Evolutionary conservation across 2,888 invertebrate species (phyloP).

Genomic region (Lydus trimaculatus): DNA sequence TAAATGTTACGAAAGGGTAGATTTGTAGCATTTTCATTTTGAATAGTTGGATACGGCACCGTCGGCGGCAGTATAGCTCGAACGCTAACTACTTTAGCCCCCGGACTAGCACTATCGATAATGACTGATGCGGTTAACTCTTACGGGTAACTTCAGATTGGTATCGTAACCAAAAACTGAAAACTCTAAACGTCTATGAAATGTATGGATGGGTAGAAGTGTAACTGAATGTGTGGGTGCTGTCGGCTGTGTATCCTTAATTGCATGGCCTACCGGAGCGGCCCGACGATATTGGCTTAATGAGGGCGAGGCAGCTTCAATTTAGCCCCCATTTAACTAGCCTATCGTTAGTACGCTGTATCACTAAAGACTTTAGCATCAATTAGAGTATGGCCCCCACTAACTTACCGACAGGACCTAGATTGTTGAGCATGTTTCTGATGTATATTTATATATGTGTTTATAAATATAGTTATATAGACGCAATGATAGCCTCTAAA

Average conservation of each 20-base stretch:
- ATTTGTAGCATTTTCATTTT: too few species aligned
- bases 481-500: constrained; percentile 19
- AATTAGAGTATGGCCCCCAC: constrained; percentile 59
- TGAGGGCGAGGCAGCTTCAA: constrained; percentile 62
- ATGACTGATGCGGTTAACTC: background rate
- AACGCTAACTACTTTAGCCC: background rate
- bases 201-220: too few species aligned
- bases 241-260: constrained; percentile 52
- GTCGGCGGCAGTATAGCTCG: background rate
- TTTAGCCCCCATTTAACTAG: constrained; percentile 62
- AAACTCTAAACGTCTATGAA: constrained; percentile 47
- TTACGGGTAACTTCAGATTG: background rate
- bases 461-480: background rate
- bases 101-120: background rate
- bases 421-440: constrained; percentile 59
- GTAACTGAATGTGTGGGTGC: constrained; percentile 30
- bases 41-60: background rate
- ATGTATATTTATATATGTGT: background rate
- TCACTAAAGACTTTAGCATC: constrained; percentile 61
- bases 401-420: constrained; percentile 61
- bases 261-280: constrained; percentile 60
- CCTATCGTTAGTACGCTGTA: constrained; percentile 61
- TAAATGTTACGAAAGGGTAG: too few species aligned
- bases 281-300: constrained; percentile 59
- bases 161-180: constrained; percentile 43